Evolutionary conservation across 1,140 invertebrate species (phyloP), one percentile per base, ranked within the genome.

Genomic region (Calliphora vicina): DNA sequence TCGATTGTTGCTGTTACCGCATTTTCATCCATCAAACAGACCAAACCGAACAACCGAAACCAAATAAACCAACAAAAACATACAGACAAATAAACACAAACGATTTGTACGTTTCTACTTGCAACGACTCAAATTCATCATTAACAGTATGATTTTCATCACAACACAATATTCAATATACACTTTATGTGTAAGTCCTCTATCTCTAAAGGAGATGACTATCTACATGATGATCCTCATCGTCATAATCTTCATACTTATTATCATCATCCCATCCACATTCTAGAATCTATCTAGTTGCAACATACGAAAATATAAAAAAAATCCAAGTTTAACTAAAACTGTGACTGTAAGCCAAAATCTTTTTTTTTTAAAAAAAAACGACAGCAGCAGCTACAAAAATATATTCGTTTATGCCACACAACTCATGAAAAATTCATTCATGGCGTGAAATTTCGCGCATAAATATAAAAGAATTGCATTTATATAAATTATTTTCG

Each of bases 361-460:
- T 6, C n/a, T 23, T n/a, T n/a, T n/a, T n/a, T n/a, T n/a, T n/a
- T n/a, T n/a, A 67, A 6, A 67, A 15, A n/a, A 12, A 9, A 27
- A 73, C 25, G 26, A 27, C 4, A 73, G 12, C 72, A 29, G 17
- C 72, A 26, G 3, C 72, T 10, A 27, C 72, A 42, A 76, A 15
- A 42, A 76, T 25, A 76, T 76, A n/a, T 76, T 42, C 29, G n/a
- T 76, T 76, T 76, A 35, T 67, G n/a, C 73, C 20, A 50, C 78
- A 80, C 23, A 73, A 23, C 82, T 88, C 87, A 88, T 88, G 87
- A 88, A 88, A 88, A 88, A 88, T 88, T 88, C 87, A 88, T 88
- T 88, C 87, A 87, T 88, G 88, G 87, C 88, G 87, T 88, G 87
- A 87, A 88, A 88, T 88, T 88, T 88, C 87, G 87, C 87, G 87